Conservation (phyloP, 2,888 invertebrate genomes). For the Troides oblongomaculatus region DNA sequence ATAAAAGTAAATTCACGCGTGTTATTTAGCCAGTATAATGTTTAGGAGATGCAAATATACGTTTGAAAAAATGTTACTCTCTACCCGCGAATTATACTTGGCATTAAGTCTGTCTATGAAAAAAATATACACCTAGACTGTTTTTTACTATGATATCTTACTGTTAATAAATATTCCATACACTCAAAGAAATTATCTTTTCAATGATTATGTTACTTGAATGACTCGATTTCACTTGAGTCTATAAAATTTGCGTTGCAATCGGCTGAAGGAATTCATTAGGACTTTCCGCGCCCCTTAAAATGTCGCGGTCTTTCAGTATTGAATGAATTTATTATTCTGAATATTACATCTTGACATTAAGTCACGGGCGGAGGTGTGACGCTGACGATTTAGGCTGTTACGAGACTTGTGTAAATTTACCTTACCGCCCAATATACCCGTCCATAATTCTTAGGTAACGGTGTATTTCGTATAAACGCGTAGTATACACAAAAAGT, state of each 20-base stretch:
- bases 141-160: neutral
- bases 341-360: constrained; percentile 52
- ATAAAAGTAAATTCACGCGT: neutral
- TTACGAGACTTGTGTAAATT: constrained; percentile 74
- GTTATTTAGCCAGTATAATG: neutral
- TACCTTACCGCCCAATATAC: constrained; percentile 73
- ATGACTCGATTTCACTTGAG: neutral
- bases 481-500: constrained; percentile 45
- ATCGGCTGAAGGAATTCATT: neutral
- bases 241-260: neutral
- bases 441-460: constrained; percentile 73
- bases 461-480: constrained; percentile 70
- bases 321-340: constrained; percentile 43
- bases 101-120: no score
- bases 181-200: neutral
- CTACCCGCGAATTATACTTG: no score
- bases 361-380: constrained; percentile 49
- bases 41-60: no score
- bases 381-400: constrained; percentile 76
- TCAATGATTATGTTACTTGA: neutral
- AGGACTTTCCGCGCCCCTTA: neutral
- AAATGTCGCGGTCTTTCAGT: neutral
- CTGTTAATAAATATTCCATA: neutral
- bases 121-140: no score
- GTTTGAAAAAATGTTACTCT: no score